Evolutionary conservation across 1,140 invertebrate species (phyloP), one percentile per base, ranked within the genome.

Genomic region (Bombus turneri): DNA sequence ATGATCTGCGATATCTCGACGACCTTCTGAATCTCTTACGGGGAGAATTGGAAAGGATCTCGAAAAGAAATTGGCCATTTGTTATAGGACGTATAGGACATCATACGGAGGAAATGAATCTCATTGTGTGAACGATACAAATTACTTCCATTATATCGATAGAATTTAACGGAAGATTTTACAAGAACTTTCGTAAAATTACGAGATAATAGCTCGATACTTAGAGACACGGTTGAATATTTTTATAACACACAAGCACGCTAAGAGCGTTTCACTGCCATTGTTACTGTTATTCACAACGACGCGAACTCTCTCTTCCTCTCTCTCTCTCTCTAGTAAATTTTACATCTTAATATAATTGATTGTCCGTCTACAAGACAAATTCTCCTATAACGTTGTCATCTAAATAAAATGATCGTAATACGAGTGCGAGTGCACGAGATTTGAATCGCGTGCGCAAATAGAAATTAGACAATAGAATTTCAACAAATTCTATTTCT

Each of bases 31-130:
- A 92, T 81, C 91, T 95, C 13, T 81, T 95, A 47, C 90, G 91
- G 77, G 95, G 94, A n/a, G 93, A 95, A 79, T 86, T 94, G 41
- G 91, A 94, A 15, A 91, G 86, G 73, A 94, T 95, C 47, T 93
- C 95, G 6, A 89, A 85, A 68, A 93, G 92, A 81, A 93, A 93
- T 88, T 95, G 95, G 95, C 94, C 94, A 18, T 95, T 95, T 72
- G 72, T 87, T 39, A 71, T 93, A n/a, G 92, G 93, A 43, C 92
- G 92, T 47, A 81, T 78, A 18, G 80, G 86, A n/a, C 71, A 88
- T 66, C 78, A 83, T 37, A 88, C 82, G 41, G 93, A 93, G 76
- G 94, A 95, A 88, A 91, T 93, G 81, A 95, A 95, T 91, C 90
- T 95, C 28, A 89, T 95, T 66, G 90, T 95, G 41, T 95, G 86